These are phyloP conservation scores for Pogona vitticeps DNA, from an alignment of 2,113 vertebrate genomes.

Conservation along the genomic window DNA sequence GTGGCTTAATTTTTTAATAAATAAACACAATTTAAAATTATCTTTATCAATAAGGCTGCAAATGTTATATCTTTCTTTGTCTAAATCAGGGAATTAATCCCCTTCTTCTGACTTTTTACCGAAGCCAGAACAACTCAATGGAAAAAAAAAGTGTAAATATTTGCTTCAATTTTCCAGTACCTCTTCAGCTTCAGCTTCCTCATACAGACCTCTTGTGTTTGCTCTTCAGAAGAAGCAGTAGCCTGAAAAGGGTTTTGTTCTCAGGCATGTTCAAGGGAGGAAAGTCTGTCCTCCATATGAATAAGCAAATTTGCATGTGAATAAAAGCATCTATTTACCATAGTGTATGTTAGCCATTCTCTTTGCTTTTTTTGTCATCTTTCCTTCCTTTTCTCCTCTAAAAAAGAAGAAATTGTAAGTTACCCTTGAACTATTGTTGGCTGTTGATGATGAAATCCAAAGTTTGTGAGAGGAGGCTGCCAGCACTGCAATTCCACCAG, in stretches of 20 bases:
- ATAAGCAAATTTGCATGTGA: neutral
- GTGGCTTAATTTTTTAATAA: slow-evolving; percentile 7
- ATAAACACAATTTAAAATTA: neutral
- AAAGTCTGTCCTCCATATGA: neutral
- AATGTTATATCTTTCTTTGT: neutral
- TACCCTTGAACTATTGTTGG: neutral
- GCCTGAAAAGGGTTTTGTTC: neutral
- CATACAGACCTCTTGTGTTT: slow-evolving; percentile 4
- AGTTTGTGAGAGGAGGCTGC: neutral
- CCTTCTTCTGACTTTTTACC: slow-evolving; percentile 10
- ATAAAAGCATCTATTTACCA: neutral
- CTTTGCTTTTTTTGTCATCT: neutral
- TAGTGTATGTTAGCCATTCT: neutral
- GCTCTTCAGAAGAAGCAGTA: neutral
- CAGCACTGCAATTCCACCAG: neutral
- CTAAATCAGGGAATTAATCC: neutral
- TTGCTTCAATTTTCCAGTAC: slow-evolving; percentile 4
- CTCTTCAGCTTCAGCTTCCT: neutral
- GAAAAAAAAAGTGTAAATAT: neutral
- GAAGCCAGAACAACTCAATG: neutral
- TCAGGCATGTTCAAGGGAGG: neutral
- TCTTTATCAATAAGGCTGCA: neutral
- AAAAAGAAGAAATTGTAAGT: neutral
- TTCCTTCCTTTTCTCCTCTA: neutral
- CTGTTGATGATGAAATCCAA: neutral